Percentiles rank a stretch among this genome's conserved stretches.
Conservation (phyloP, 1,140 invertebrate genomes). For the Drosophila athabasca region DNA sequence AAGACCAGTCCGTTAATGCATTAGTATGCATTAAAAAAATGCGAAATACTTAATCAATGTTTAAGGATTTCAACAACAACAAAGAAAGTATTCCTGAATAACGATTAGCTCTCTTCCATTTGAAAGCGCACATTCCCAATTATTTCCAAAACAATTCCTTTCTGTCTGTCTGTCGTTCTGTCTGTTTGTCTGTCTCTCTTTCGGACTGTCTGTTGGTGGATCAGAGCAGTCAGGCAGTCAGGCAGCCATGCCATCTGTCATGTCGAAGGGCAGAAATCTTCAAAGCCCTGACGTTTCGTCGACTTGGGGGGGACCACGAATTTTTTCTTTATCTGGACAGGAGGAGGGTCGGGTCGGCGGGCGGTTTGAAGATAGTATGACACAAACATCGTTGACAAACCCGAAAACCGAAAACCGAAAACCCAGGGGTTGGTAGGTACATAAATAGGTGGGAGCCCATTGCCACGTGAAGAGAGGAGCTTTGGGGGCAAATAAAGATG, state of each 20-base stretch:
- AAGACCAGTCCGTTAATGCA: no score
- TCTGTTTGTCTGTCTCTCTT: no score
- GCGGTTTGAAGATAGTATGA: not conserved
- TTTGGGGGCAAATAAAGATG: not conserved
- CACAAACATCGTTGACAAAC: slow-evolving; percentile 8
- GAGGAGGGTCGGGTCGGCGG: not conserved
- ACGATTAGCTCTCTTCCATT: not conserved
- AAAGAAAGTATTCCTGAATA: no score
- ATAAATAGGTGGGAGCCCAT: no score
- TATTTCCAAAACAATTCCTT: not conserved
- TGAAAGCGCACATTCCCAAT: not conserved
- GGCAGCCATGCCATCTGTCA: slow-evolving; percentile 50
- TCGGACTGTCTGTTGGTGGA: not conserved
- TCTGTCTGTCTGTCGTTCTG: not conserved
- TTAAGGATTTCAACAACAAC: no score
- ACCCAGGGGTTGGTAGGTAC: not conserved
- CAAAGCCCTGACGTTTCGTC: no score
- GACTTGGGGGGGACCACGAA: slow-evolving; percentile 10
- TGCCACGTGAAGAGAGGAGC: no score
- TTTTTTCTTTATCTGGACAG: slow-evolving; percentile 19
- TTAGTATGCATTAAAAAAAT: no score
- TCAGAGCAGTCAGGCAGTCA: slow-evolving; percentile 1
- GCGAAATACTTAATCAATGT: no score
- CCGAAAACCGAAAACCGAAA: not conserved
- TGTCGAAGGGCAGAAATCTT: slow-evolving; percentile 57